These are phyloP conservation scores for Poecilia latipinna DNA, from an alignment of 2,113 vertebrate species.

Conservation along the genomic window DNA sequence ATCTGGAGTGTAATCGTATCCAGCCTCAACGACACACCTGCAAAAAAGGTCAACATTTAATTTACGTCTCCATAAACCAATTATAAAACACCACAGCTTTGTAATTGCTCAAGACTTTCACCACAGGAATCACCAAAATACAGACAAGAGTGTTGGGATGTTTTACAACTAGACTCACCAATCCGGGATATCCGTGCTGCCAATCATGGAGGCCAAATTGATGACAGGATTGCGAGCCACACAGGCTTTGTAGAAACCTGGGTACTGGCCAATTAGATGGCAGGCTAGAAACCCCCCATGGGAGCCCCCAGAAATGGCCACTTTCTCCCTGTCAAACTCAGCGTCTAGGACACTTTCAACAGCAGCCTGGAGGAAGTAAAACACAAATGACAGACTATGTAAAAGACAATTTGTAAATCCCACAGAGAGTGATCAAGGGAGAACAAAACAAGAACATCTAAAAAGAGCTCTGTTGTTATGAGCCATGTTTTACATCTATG, in stretches of 20 bases:
- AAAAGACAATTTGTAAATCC: background rate
- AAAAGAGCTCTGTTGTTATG: background rate
- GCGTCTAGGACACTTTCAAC: constrained; percentile 83
- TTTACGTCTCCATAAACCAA: no score
- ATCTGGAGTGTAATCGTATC: constrained; percentile 79
- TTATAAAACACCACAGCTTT: background rate
- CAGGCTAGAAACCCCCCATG: constrained; percentile 95
- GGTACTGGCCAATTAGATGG: constrained; percentile 95
- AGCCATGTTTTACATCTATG: constrained; percentile 3
- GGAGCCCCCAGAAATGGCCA: constrained; percentile 88
- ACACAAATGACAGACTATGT: background rate
- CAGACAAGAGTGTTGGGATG: background rate
- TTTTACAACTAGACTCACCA: constrained; percentile 78
- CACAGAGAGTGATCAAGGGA: background rate
- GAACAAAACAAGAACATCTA: constrained; percentile 2
- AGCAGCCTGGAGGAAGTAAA: constrained; percentile 79
- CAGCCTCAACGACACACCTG: constrained; percentile 90
- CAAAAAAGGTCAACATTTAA: background rate
- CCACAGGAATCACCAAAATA: background rate
- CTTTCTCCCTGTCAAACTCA: constrained; percentile 77
- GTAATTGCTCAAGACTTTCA: background rate
- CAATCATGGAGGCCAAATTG: constrained; percentile 91
- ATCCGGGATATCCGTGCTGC: constrained; percentile 93
- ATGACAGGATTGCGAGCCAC: constrained; percentile 90
- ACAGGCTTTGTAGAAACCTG: constrained; percentile 87